Evolutionary conservation across 2,888 invertebrate species (phyloP).

Genomic region (Laothoe populi): DNA sequence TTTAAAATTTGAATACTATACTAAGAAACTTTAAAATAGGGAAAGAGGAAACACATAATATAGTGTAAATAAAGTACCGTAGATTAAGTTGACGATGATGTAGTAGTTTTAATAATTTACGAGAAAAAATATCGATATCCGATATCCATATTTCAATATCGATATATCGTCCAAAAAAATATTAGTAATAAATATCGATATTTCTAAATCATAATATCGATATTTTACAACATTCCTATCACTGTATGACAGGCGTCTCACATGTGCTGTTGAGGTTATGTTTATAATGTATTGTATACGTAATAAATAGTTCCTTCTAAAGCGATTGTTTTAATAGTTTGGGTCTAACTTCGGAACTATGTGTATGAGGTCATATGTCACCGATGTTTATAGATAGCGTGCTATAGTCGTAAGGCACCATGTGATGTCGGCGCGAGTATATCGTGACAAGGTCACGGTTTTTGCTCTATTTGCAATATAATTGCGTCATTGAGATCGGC

Average conservation of each 20-base stretch:
- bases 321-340: conserved; percentile 35
- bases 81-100: too few species aligned
- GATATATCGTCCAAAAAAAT: too few species aligned
- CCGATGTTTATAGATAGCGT: conserved; percentile 52
- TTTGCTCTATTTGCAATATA: conserved; percentile 44
- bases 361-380: conserved; percentile 68
- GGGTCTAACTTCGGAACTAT: conserved; percentile 52
- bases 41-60: too few species aligned
- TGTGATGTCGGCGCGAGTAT: conserved; percentile 37
- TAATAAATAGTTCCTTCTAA: conserved; percentile 33
- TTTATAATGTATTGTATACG: conserved; percentile 32
- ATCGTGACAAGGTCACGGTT: conserved; percentile 43
- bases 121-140: too few species aligned
- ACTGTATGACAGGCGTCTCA: conserved; percentile 42
- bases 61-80: too few species aligned
- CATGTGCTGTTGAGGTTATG: conserved; percentile 53
- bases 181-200: too few species aligned
- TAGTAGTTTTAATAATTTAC: too few species aligned
- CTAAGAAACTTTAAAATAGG: too few species aligned
- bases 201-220: too few species aligned
- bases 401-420: conserved; percentile 38
- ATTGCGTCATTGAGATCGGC: conserved; percentile 40
- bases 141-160: too few species aligned
- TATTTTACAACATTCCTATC: too few species aligned
- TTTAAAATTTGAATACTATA: too few species aligned